Conservation (phyloP, 2,888 invertebrate genomes). For the Drosophila rellima region DNA sequence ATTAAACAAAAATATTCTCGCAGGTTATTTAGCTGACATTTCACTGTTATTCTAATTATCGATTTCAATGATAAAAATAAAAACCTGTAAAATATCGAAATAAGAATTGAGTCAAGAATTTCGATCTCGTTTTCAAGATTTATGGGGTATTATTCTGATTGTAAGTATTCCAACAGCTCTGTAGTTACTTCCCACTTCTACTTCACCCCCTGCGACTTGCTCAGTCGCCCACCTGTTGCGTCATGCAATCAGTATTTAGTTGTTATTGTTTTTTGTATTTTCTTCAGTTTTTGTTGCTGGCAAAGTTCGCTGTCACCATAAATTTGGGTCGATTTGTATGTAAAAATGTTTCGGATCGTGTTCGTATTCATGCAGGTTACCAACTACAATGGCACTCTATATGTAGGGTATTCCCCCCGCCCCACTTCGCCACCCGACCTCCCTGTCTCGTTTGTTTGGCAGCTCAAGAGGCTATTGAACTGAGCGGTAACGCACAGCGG, state of each 20-base stretch:
- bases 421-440: neutral
- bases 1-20: neutral
- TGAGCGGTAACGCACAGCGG: constrained; percentile 34
- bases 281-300: constrained; percentile 3
- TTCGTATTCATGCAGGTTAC: constrained; percentile 50
- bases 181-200: neutral
- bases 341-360: constrained; percentile 38
- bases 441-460: constrained; percentile 18
- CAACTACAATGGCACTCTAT: constrained; percentile 44
- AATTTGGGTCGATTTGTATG: constrained; percentile 57
- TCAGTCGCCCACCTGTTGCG: constrained; percentile 35
- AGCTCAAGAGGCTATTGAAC: constrained; percentile 74
- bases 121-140: neutral
- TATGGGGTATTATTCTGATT: neutral
- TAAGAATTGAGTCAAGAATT: constrained; percentile 1
- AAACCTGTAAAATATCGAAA: neutral
- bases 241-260: constrained; percentile 39
- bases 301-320: constrained; percentile 41
- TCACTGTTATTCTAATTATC: neutral
- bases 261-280: constrained; percentile 12
- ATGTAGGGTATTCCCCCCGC: constrained; percentile 32
- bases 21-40: neutral
- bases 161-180: neutral
- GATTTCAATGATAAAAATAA: neutral
- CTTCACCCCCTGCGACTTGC: neutral